These are phyloP conservation scores for Ormyrus labotus DNA, from an alignment of 2,888 invertebrate genomes.

Conservation along the genomic window DNA sequence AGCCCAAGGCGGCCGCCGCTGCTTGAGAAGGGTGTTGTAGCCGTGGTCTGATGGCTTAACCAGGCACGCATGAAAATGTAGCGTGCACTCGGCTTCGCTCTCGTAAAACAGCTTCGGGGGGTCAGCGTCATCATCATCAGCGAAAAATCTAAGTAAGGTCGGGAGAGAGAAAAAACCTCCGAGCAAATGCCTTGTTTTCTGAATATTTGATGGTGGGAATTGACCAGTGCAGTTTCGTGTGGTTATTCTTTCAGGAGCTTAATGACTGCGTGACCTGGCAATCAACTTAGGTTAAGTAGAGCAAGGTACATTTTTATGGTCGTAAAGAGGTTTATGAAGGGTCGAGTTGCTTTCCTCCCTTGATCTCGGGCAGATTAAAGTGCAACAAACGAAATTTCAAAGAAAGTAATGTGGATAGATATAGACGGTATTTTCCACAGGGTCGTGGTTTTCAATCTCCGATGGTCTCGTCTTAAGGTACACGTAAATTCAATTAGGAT, in stretches of 20 bases:
- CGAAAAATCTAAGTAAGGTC: conserved; percentile 26
- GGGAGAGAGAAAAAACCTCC: not conserved
- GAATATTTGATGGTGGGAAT: conserved; percentile 1
- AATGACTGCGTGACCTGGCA: not conserved
- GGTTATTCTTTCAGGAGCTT: not conserved
- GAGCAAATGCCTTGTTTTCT: not conserved
- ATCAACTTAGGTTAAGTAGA: not conserved
- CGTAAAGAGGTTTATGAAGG: not conserved
- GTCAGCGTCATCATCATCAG: conserved; percentile 34
- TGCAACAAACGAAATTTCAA: not conserved
- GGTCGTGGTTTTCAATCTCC: not conserved
- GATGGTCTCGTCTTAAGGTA: not conserved
- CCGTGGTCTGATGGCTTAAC: conserved; percentile 53
- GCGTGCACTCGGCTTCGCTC: conserved; percentile 54
- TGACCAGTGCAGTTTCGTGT: not conserved
- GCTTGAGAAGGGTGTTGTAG: conserved; percentile 53
- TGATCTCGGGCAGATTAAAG: conserved; percentile 1
- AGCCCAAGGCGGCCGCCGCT: conserved; percentile 64
- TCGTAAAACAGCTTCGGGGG: conserved; percentile 60
- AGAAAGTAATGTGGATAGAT: not conserved
- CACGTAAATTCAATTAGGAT: conserved; percentile 38
- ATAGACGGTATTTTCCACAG: conserved; percentile 3
- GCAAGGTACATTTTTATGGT: conserved; percentile 12
- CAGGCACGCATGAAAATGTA: conserved; percentile 64
- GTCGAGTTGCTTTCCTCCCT: not conserved